A percentile compares a stretch with the other conserved stretches of the same genome.
phyloP scores from a whole-genome alignment of 1,140 invertebrate genomes.

The Acromyrmex heyeri region DNA sequence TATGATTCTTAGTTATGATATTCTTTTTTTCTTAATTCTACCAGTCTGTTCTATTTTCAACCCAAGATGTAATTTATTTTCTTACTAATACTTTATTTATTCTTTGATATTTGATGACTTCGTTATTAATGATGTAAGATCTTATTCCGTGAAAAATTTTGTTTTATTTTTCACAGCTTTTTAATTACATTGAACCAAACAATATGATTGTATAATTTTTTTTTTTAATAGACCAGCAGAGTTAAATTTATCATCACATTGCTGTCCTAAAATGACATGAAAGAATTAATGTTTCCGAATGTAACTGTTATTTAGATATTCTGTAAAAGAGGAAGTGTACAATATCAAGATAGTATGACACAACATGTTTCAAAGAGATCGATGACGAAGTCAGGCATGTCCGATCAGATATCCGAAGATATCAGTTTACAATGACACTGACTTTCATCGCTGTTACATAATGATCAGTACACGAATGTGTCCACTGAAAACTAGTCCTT shows the following conservation, averaged over 20 bases:
- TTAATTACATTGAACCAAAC: no score
- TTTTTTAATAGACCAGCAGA: no score
- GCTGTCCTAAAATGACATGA: neutral
- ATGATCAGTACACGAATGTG: slow-evolving; percentile 28
- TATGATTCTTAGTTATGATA: no score
- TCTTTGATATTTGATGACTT: no score
- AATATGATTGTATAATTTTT: no score
- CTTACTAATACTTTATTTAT: no score
- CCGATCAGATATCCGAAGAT: slow-evolving; percentile 22
- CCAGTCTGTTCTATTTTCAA: no score
- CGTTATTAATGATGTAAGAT: no score
- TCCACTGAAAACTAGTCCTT: slow-evolving; percentile 40
- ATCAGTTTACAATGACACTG: slow-evolving; percentile 65
- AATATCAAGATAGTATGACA: neutral
- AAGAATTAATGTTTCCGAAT: neutral
- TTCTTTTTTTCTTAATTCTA: no score
- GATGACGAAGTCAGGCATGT: slow-evolving; percentile 5
- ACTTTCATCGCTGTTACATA: slow-evolving; percentile 69
- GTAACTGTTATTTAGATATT: neutral
- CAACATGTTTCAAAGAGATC: slow-evolving; percentile 57
- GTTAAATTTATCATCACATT: neutral
- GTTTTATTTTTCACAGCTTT: no score
- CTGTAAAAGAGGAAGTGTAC: neutral
- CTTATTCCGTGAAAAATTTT: no score
- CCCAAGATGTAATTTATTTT: no score